A percentile compares a stretch with the other conserved stretches of the same genome.
phyloP scores from a whole-genome alignment of 2,888 invertebrate genomes.

The Tridacna crocea region DNA sequence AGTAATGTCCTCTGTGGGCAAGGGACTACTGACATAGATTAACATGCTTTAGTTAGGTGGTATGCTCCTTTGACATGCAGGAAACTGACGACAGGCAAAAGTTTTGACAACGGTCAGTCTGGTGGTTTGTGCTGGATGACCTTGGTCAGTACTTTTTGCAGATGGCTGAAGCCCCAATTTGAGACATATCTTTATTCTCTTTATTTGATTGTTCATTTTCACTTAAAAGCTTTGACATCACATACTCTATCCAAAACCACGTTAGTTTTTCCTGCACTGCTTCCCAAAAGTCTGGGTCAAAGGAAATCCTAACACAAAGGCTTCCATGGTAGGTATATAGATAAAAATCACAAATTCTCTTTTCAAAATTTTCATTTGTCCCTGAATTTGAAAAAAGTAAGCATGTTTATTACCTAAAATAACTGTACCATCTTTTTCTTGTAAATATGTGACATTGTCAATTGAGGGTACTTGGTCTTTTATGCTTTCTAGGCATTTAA shows the following conservation, averaged over 20 bases:
- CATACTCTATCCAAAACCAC: conserved; percentile 34
- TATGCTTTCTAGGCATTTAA: conserved; percentile 41
- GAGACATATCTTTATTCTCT: too few relatives aligned
- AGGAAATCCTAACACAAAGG: conserved; percentile 1
- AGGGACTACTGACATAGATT: too few relatives aligned
- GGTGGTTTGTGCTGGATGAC: too few relatives aligned
- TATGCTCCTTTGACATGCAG: too few relatives aligned
- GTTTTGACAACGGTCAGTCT: too few relatives aligned
- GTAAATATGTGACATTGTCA: conserved; percentile 29
- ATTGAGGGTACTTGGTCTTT: conserved; percentile 25
- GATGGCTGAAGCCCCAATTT: too few relatives aligned
- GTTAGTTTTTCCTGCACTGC: conserved; percentile 15
- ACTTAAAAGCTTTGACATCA: neutral
- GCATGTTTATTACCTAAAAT: conserved; percentile 6
- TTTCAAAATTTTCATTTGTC: conserved; percentile 34
- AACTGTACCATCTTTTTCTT: neutral
- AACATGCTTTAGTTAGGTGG: too few relatives aligned
- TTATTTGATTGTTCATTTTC: too few relatives aligned
- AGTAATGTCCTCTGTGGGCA: too few relatives aligned
- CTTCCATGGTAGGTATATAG: conserved; percentile 35
- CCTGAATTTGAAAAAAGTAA: conserved; percentile 40
- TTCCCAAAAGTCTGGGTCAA: conserved; percentile 26
- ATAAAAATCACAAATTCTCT: conserved; percentile 39
- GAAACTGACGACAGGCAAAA: too few relatives aligned
- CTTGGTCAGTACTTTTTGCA: too few relatives aligned